Conservation (phyloP, 2,797 vertebrate genomes). For the Melanotaenia parkinsoni region DNA sequence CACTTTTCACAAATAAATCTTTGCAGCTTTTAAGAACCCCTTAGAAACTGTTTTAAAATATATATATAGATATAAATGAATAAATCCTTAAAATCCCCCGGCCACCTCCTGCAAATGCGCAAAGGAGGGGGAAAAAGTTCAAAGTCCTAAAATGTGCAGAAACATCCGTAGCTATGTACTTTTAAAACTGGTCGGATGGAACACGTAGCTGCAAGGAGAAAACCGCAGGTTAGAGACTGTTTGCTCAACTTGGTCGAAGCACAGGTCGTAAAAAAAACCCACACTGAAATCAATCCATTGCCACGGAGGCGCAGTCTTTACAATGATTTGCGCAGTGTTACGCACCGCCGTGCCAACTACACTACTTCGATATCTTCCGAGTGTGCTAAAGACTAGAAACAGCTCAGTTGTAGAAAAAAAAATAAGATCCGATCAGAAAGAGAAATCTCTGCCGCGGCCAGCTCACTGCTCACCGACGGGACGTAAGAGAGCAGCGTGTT, state of each 20-base stretch:
- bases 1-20: conserved; percentile 83
- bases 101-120: conserved; percentile 60
- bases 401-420: conserved; percentile 44
- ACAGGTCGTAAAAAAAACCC: conserved; percentile 57
- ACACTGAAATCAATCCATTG: conserved; percentile 84
- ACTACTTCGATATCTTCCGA: conserved; percentile 26
- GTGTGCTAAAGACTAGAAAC: conserved; percentile 37
- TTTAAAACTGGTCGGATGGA: conserved; percentile 73
- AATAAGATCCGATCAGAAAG: conserved; percentile 65
- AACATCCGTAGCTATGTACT: conserved; percentile 78
- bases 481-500: conserved; percentile 77
- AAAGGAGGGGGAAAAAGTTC: conserved; percentile 67
- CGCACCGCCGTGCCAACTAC: conserved; percentile 34
- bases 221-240: conserved; percentile 75
- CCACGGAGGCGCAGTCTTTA: conserved; percentile 62
- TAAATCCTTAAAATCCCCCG: conserved; percentile 71
- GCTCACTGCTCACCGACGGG: conserved; percentile 73
- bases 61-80: neutral
- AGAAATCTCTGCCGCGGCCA: conserved; percentile 73
- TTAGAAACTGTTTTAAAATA: conserved; percentile 40
- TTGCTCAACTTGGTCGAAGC: conserved; percentile 82
- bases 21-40: conserved; percentile 77
- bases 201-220: conserved; percentile 77
- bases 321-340: conserved; percentile 24
- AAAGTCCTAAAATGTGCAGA: conserved; percentile 71